A percentile compares a stretch with the other conserved stretches of the same genome.
Evolutionary conservation across 2,888 invertebrate genomes (phyloP).

Genomic region (Drosophila histrio): DNA sequence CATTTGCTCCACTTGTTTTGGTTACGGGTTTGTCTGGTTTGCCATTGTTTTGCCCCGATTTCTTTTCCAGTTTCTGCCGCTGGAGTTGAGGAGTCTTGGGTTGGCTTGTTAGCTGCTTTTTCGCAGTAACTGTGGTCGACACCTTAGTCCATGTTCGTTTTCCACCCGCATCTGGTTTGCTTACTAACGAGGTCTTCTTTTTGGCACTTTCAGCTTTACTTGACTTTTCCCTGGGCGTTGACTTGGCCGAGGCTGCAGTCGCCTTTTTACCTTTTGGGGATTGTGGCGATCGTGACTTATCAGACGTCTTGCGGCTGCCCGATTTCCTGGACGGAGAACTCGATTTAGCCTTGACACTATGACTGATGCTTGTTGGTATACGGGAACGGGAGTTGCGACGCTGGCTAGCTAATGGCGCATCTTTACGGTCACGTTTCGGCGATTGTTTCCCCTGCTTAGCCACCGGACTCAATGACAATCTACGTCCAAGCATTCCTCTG

Average conservation of each 20-base stretch:
- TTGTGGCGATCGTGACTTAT: slow-evolving; percentile 32
- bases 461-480: slow-evolving; percentile 76
- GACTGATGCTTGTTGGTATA: slow-evolving; percentile 71
- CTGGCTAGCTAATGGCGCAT: slow-evolving; percentile 14
- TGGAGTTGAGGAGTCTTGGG: slow-evolving; percentile 17
- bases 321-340: slow-evolving; percentile 49
- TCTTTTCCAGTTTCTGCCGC: slow-evolving; percentile 20
- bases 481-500: slow-evolving; percentile 33
- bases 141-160: slow-evolving; percentile 53
- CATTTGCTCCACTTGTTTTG: slow-evolving; percentile 51
- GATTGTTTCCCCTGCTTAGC: slow-evolving; percentile 27
- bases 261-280: slow-evolving; percentile 19
- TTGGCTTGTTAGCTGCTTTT: slow-evolving; percentile 26
- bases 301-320: slow-evolving; percentile 19
- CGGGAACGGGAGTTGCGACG: slow-evolving; percentile 70
- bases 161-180: slow-evolving; percentile 41
- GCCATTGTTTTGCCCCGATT: slow-evolving; percentile 1
- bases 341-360: slow-evolving; percentile 23
- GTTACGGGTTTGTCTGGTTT: slow-evolving; percentile 23
- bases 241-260: slow-evolving; percentile 16
- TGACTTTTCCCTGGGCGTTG: slow-evolving; percentile 42
- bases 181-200: slow-evolving; percentile 70
- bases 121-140: slow-evolving; percentile 51
- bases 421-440: slow-evolving; percentile 28
- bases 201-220: slow-evolving; percentile 82